Base-by-base conservation (phyloP, 1,140 invertebrate genomes). In the Drosophila aff. region DNA sequence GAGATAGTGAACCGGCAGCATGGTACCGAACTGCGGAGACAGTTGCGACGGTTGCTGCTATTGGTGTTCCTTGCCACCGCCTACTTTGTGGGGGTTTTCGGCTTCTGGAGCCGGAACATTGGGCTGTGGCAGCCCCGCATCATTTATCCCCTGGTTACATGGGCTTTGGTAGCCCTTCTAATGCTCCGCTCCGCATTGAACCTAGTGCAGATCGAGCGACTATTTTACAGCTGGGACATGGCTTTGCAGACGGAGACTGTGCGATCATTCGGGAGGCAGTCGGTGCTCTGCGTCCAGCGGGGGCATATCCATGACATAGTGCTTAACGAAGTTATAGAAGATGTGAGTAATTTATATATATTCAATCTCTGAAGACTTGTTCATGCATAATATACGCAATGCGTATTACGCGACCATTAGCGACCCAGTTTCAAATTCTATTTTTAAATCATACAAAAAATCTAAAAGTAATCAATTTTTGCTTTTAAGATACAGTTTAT, bases 321-420 rank as follows among this genome's bases (percentile, higher is more conserved):
- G 66, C 94, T 95, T 18, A 95, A 95, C 84, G 95, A 95, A 93
- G 95, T 95, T 36, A 94, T 95, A 69, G 93, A 92, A 68, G 93
- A 94, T 90, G 95, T 95, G 89, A 75, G 84, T 38, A 49, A 38
- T 28, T 8, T n/a, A n/a, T 16, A 15, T 31, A 23, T 36, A 28
- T 21, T 31, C 6, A 3, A 3, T 41, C 10, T 13, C 7, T 43
- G 13, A 31, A 11, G 57, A 33, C 23, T 6, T 33, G 2, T 5
- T 31, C 9, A 31, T 44, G 28, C 26, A n/a, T 28, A n/a, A 28
- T 18, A 11, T 31, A 18, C 16, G 8, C 9, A n/a, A 23, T 23
- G 23, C 23, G 23, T 23, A 23, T 23, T 23, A 23, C 23, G 23
- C 23, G 23, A 0, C 15, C 13, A 15, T 28, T 4, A 10, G 16